Evolutionary conservation across 2,888 invertebrate species (phyloP).

Genomic region (Gandaritis pyraliata): DNA sequence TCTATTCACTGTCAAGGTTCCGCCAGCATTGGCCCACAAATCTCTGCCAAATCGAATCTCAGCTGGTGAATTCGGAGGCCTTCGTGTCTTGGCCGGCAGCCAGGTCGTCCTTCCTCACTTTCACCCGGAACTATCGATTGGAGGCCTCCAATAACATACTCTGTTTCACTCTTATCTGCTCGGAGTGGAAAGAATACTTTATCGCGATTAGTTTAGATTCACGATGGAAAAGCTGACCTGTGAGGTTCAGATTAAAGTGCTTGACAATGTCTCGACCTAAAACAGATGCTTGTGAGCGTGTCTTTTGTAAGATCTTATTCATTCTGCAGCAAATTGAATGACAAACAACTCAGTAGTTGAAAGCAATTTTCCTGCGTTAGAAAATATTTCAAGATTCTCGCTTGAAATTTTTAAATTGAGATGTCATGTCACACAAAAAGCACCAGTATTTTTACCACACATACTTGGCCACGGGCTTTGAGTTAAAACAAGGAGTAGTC

Average conservation of each 20-base stretch:
- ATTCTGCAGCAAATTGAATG: no score
- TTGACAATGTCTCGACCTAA: neutral
- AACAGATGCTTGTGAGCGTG: neutral
- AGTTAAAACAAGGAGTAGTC: no score
- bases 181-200: neutral
- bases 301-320: no score
- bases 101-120: conserved; percentile 50
- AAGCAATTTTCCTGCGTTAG: no score
- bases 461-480: no score
- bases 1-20: conserved; percentile 33
- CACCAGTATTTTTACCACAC: no score
- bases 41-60: conserved; percentile 23
- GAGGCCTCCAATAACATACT: conserved; percentile 26
- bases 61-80: conserved; percentile 25
- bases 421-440: no score
- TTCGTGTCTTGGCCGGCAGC: conserved; percentile 46
- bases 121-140: conserved; percentile 52
- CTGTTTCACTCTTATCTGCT: conserved; percentile 4
- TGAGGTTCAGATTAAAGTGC: neutral
- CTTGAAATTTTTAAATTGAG: no score
- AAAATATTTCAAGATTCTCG: no score
- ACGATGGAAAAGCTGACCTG: neutral
- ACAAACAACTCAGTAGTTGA: no score
- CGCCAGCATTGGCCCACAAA: conserved; percentile 20
- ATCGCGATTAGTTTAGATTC: neutral